Evolutionary conservation across 2,888 invertebrate species (phyloP).

Genomic region (Cheilosia grossa): DNA sequence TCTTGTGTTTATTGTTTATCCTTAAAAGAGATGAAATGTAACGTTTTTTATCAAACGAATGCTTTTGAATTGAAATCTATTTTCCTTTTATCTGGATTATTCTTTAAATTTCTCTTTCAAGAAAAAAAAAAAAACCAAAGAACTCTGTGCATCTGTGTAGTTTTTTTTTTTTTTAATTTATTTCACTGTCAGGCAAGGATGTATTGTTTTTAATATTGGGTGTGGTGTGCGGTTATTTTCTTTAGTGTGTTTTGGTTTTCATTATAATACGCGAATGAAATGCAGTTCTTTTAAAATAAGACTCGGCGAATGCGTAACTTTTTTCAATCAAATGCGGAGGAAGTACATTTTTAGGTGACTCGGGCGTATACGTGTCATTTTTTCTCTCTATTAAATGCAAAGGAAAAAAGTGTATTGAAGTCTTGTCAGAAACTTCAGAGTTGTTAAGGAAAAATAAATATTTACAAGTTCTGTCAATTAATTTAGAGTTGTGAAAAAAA

Average conservation of each 20-base stretch:
- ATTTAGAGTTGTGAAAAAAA: background rate
- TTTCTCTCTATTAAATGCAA: slow-evolving; percentile 4
- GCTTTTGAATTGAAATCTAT: slow-evolving; percentile 43
- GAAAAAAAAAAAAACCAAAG: slow-evolving; percentile 22
- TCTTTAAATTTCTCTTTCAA: slow-evolving; percentile 45
- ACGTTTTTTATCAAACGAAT: slow-evolving; percentile 50
- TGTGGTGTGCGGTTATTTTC: slow-evolving; percentile 51
- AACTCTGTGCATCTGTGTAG: slow-evolving; percentile 65
- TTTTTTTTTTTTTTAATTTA: slow-evolving; percentile 26
- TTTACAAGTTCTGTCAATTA: too few species aligned
- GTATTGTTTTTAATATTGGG: slow-evolving; percentile 23
- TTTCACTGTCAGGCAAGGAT: slow-evolving; percentile 27
- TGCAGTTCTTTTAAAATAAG: background rate
- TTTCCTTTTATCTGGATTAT: slow-evolving; percentile 27
- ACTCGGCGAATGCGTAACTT: slow-evolving; percentile 4
- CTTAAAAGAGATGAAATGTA: slow-evolving; percentile 19
- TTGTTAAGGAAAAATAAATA: too few species aligned
- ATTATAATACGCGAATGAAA: background rate
- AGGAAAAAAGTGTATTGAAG: too few species aligned
- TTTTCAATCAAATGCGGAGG: background rate
- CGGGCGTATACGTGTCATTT: slow-evolving; percentile 27
- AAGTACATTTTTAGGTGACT: background rate
- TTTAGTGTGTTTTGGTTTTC: background rate
- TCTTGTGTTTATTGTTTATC: slow-evolving; percentile 2
- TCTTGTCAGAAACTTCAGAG: too few species aligned